Base-by-base conservation (phyloP, 2,113 vertebrate species). In the Thunnus maccoyii region DNA sequence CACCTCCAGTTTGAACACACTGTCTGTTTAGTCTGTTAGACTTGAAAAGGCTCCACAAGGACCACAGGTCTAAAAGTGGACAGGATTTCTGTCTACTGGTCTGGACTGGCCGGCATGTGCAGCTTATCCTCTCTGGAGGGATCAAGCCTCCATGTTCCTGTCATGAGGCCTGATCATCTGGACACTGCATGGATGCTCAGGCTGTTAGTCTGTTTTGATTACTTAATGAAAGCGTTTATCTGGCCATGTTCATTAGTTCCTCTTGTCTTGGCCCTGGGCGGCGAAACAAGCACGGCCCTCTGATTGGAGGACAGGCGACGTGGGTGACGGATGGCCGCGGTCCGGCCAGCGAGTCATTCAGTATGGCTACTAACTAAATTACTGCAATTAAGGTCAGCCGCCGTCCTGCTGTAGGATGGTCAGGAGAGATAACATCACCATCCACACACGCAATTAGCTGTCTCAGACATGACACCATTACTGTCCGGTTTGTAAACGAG, bases 321-420 rank as follows among this genome's bases (percentile, higher is more conserved):
- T 18, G 65, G 52, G 27, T 88, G 83, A 82, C 52, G 54, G 78
- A 76, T 79, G 79, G 66, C 69, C 32, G 7, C 7, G 44, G 85
- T 88, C 80, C 30, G 50, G 83, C 72, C 18, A 16, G 30, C 27
- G 16, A 76, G 79, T 79, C 85, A 47, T 50, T 77, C 77, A 83
- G 83, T 88, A 84, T 83, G 87, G 80, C 75, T 78, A 72, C 77
- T 74, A 68, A 86, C 47, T 82, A 86, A 94, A 94, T 93, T 92
- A 94, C 80, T 78, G 69, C 92, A 93, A 94, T 94, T 94, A 93
- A 90, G 91, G 92, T 94, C 94, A 95, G 83, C 60, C 73, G 75
- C 68, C 50, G 32, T 93, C 82, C 81, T 71, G 62, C 76, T 86
- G 44, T 41, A 72, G 46, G 30, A 82, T 84, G 88, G 90, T 94